phyloP scores from a whole-genome alignment of 2,113 vertebrate genomes.

The Eurystomus gularis region DNA sequence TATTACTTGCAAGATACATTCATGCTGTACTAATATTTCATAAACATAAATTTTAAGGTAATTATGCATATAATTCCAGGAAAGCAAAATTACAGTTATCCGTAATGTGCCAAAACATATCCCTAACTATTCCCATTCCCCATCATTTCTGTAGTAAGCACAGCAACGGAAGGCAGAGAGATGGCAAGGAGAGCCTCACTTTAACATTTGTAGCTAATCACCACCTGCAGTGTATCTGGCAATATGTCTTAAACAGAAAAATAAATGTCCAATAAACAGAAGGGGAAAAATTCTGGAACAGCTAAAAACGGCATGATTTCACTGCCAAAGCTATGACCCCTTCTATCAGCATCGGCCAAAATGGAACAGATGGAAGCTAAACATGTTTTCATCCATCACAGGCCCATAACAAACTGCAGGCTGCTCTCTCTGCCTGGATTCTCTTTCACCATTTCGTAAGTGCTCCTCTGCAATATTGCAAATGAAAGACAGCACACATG shows the following conservation, averaged over 20 bases:
- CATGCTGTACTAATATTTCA: not conserved
- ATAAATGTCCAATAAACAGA: not conserved
- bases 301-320: not conserved
- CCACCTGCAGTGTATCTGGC: not conserved
- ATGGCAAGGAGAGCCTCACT: not conserved
- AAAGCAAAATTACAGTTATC: not conserved
- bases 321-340: not conserved
- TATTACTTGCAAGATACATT: not conserved
- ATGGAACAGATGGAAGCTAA: not conserved
- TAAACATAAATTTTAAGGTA: not conserved
- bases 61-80: not conserved
- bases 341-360: not conserved
- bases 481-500: rapidly evolving
- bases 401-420: not conserved
- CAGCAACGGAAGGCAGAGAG: not conserved
- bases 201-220: not conserved
- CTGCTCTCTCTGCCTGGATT: not conserved
- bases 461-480: not conserved
- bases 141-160: not conserved
- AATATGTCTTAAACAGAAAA: not conserved
- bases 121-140: not conserved
- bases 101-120: not conserved
- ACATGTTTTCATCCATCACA: not conserved
- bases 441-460: not conserved
- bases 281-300: not conserved